Conservation (phyloP, 2,797 vertebrate genomes). For the Knipowitschia caucasica region DNA sequence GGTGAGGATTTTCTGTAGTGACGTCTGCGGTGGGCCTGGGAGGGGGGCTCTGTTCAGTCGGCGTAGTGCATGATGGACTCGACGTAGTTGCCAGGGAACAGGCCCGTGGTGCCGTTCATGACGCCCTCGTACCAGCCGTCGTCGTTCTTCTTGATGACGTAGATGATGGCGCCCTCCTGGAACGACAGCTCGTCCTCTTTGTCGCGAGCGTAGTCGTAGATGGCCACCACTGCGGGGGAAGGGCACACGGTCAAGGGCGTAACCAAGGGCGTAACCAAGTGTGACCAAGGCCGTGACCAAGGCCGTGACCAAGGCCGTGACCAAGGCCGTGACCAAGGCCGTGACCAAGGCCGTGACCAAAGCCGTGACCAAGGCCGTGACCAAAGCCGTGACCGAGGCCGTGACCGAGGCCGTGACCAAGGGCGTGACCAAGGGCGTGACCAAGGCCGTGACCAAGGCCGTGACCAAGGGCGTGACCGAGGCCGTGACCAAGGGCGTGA, state of each 20-base stretch:
- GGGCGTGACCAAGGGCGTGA: no score
- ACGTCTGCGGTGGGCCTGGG: slow-evolving; percentile 62
- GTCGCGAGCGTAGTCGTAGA: slow-evolving; percentile 96
- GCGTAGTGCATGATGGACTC: slow-evolving; percentile 99
- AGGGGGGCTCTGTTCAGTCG: slow-evolving; percentile 71
- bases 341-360: no score
- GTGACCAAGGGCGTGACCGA: no score
- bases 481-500: no score
- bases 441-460: no score
- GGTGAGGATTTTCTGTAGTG: slow-evolving; percentile 58
- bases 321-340: no score
- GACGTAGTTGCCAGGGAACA: slow-evolving; percentile 97
- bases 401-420: no score
- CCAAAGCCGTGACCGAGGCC: no score
- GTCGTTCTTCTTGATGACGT: slow-evolving; percentile 99
- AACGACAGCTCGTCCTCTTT: slow-evolving; percentile 98
- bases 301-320: no score
- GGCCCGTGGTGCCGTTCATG: slow-evolving; percentile 95
- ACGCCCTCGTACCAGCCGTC: slow-evolving; percentile 98
- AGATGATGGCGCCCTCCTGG: slow-evolving; percentile 98
- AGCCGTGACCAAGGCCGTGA: no score
- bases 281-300: no score
- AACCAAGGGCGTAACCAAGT: no score
- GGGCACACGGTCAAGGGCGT: not conserved
- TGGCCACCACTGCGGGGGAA: slow-evolving; percentile 86